phyloP scores from a whole-genome alignment of 2,888 invertebrate genomes.

The Maniola hyperantus region DNA sequence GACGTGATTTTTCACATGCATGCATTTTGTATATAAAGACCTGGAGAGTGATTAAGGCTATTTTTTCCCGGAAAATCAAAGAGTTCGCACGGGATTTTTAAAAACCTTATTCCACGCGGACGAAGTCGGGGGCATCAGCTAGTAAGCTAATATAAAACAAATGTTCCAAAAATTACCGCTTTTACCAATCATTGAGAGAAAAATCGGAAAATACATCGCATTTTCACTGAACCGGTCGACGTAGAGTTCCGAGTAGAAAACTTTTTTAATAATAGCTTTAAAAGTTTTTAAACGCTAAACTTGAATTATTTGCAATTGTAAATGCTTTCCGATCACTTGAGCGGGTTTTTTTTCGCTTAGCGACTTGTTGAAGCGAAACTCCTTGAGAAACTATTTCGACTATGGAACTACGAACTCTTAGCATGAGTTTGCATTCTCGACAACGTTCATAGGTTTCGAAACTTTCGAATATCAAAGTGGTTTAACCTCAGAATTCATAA shows the following conservation, averaged over 20 bases:
- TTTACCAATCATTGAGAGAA: not conserved
- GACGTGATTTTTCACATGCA: no score
- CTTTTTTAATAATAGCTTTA: constrained; percentile 37
- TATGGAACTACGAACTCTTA: not conserved
- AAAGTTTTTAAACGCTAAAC: constrained; percentile 31
- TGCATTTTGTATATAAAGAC: no score
- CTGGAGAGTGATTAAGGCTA: no score
- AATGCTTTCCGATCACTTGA: constrained; percentile 37
- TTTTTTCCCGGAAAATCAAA: no score
- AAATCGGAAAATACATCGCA: constrained; percentile 2
- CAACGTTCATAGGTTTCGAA: no score
- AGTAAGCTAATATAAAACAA: no score
- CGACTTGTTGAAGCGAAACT: constrained; percentile 33
- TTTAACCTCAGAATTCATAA: no score
- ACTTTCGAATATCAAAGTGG: no score
- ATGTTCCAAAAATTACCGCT: not conserved
- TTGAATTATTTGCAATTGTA: constrained; percentile 38
- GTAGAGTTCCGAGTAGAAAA: constrained; percentile 14
- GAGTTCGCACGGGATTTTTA: no score
- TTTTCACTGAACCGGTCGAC: not conserved
- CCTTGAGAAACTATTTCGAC: constrained; percentile 32
- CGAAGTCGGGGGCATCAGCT: no score
- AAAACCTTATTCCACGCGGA: no score
- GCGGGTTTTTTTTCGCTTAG: constrained; percentile 24
- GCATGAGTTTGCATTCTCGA: no score